Percentiles rank a stretch among this genome's conserved stretches.
phyloP scores from a whole-genome alignment of 2,888 invertebrate species.

The Cotesia congregata region DNA sequence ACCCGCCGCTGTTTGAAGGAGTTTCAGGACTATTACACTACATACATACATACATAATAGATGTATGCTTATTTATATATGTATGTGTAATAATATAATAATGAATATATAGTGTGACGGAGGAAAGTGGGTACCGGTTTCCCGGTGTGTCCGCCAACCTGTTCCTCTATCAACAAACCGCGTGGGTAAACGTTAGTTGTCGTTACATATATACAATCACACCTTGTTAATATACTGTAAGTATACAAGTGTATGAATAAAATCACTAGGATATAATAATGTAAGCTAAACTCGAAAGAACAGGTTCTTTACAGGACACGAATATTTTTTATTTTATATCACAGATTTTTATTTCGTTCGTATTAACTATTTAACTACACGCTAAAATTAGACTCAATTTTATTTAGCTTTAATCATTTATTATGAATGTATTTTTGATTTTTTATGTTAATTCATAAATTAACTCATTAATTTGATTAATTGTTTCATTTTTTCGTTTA shows the following conservation, averaged over 20 bases:
- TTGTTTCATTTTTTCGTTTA: neutral
- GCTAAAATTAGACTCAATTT: neutral
- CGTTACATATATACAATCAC: constrained; percentile 24
- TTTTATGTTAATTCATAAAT: too few species aligned
- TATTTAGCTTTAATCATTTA: neutral
- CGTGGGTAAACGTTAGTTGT: constrained; percentile 12
- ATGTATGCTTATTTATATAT: neutral
- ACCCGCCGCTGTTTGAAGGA: constrained; percentile 43
- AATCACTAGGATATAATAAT: constrained; percentile 7
- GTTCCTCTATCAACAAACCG: constrained; percentile 39
- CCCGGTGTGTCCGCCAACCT: constrained; percentile 41
- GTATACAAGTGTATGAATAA: constrained; percentile 17
- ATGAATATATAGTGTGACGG: constrained; percentile 16
- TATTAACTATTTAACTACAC: neutral
- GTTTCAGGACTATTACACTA: constrained; percentile 14
- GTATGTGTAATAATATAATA: neutral
- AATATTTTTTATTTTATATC: neutral
- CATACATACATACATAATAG: constrained; percentile 7
- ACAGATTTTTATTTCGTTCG: neutral
- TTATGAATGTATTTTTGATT: too few species aligned
- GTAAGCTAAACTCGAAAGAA: constrained; percentile 7
- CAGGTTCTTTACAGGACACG: constrained; percentile 25
- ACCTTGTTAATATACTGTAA: constrained; percentile 1
- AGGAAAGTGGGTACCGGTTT: constrained; percentile 44
- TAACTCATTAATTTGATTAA: neutral